Evolutionary conservation across 2,113 vertebrate genomes (phyloP).

Genomic region (Saiga tatarica): DNA sequence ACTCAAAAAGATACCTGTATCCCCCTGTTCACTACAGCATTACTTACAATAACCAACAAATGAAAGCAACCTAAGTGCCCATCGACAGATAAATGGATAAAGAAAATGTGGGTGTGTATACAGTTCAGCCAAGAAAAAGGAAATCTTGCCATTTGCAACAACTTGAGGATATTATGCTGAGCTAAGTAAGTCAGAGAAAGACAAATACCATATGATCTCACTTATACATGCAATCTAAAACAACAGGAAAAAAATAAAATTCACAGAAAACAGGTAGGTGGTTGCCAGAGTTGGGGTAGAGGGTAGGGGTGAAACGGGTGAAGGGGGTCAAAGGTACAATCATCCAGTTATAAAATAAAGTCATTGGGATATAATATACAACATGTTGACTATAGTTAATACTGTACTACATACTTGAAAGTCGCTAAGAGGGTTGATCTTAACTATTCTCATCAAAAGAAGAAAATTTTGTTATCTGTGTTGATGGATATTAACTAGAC

Average conservation of each 20-base stretch:
- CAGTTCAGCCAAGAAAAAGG: neutral
- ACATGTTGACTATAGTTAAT: neutral
- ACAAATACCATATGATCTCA: neutral
- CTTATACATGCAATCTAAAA: neutral
- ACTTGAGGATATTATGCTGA: neutral
- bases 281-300: neutral
- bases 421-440: neutral
- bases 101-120: neutral
- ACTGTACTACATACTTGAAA: neutral
- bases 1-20: neutral
- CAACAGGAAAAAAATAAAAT: neutral
- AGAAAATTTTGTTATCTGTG: neutral
- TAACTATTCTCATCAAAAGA: neutral
- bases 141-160: neutral
- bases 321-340: neutral
- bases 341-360: neutral
- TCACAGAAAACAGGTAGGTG: neutral
- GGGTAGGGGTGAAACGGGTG: neutral
- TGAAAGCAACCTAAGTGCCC: neutral
- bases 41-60: neutral
- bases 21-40: neutral
- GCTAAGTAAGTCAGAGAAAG: neutral
- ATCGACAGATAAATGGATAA: neutral
- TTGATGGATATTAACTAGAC: neutral
- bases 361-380: neutral